These are phyloP conservation scores for Saccopteryx bilineata DNA, from an alignment of 2,113 vertebrate species.

Conservation along the genomic window DNA sequence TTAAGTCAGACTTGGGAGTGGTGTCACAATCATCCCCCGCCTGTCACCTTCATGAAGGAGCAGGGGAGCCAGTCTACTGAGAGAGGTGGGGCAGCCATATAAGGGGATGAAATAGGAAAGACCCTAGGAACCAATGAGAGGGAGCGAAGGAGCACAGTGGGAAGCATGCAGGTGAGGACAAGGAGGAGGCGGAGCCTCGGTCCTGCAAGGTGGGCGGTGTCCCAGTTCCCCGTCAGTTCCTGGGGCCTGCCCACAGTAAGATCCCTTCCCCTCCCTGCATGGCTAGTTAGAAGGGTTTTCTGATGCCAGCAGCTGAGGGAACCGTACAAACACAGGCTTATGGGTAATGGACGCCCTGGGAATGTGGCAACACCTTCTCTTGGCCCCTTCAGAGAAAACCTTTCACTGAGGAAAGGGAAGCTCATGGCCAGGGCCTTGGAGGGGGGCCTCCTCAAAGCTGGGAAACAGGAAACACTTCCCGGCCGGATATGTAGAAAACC, in stretches of 20 bases:
- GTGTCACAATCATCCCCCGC: neutral
- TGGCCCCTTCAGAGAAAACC: neutral
- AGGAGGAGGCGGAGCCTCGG: accelerated
- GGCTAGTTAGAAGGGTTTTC: neutral
- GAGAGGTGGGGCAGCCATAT: neutral
- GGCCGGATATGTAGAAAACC: neutral
- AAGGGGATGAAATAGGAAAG: neutral
- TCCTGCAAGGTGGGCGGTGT: neutral
- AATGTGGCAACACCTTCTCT: neutral
- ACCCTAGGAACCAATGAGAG: neutral
- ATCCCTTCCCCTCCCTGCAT: neutral
- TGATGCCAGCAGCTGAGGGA: neutral
- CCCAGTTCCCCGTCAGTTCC: neutral
- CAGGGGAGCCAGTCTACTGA: neutral
- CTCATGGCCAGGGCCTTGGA: neutral
- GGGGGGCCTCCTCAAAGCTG: neutral
- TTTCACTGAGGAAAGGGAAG: neutral
- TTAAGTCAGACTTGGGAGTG: neutral
- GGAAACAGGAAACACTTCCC: neutral
- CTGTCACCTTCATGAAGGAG: neutral
- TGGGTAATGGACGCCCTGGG: neutral
- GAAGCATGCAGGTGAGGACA: accelerated
- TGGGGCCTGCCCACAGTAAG: neutral
- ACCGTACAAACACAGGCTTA: neutral
- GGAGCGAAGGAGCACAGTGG: accelerated